Base-by-base conservation (phyloP, 1,140 invertebrate genomes). In the Drosophila kikkawai region DNA sequence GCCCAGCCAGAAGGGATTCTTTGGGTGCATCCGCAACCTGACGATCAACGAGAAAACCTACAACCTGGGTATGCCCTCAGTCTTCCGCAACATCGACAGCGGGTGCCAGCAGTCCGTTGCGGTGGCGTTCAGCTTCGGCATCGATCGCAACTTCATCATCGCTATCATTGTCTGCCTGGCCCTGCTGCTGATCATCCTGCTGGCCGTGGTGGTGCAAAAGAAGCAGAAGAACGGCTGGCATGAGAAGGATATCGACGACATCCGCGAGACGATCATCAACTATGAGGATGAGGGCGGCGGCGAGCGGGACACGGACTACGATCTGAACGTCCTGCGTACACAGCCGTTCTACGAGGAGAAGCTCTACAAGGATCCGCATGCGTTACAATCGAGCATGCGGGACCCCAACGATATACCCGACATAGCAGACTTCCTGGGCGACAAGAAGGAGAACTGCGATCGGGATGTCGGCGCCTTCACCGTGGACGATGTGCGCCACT, bases 251-350 rank as follows among this genome's bases (percentile, higher is more conserved):
- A 96, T 98, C 79, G 98, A 99, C 91, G 98, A 99, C 92, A 98
- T 99, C 39, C 94, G 98, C 73, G 98, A 99, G 93, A 99, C 98
- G 86, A 99, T 99, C 73, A 99, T 99, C 70, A 97, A 97, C 83
- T 99, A 99, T 90, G 97, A 99, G 92, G 98, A 99, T 84, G 98
- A 99, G 93, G 98, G 98, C 41, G 98, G 97, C 86, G 98, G 98
- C 79, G 98, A 99, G 93, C 97, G 97, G 15, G 98, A 99, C 90
- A 97, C 98, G 2, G 97, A 97, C 7, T 99, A 98, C 92, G 98
- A 99, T 92, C 94, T 99, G 19, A 97, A 96, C 75, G 97, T 98
- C n/a, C 94, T 99, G 3, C 94, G 97, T 63, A 93, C 82, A 0
- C 92, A 91, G 47, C 92, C 92, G 8, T 91, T 91, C 71, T 93